A percentile compares a stretch with the other conserved stretches of the same genome.
Conservation (phyloP, 2,797 vertebrate species). For the Mallotus villosus region DNA sequence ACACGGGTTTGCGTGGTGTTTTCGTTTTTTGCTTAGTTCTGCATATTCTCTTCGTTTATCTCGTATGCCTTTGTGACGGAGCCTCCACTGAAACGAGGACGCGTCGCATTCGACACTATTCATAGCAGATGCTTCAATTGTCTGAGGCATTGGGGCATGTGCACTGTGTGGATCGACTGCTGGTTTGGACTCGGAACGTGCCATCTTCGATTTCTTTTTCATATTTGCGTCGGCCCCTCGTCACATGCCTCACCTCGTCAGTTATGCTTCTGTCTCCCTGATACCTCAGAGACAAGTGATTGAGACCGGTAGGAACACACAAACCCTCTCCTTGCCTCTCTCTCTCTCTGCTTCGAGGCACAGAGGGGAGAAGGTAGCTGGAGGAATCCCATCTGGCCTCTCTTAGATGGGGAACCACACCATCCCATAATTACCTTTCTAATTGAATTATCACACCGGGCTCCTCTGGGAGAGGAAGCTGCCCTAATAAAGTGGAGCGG, state of each 20-base stretch:
- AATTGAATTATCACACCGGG: slow-evolving; percentile 72
- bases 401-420: slow-evolving; percentile 52
- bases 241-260: slow-evolving; percentile 26
- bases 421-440: slow-evolving; percentile 55
- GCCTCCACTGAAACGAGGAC: slow-evolving; percentile 23
- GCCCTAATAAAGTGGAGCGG: slow-evolving; percentile 54
- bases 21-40: background rate
- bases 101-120: slow-evolving; percentile 18
- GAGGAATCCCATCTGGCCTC: slow-evolving; percentile 48
- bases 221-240: slow-evolving; percentile 20
- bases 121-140: slow-evolving; percentile 25
- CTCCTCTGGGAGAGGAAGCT: slow-evolving; percentile 53
- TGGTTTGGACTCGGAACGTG: slow-evolving; percentile 38
- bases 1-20: background rate
- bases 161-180: slow-evolving; percentile 18
- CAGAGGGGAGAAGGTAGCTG: slow-evolving; percentile 11
- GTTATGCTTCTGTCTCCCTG: slow-evolving; percentile 24
- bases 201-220: slow-evolving; percentile 36
- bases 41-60: background rate
- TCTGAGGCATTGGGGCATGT: slow-evolving; percentile 36
- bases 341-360: slow-evolving; percentile 27
- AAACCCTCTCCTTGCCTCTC: background rate
- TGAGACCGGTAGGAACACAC: slow-evolving; percentile 26
- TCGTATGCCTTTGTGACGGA: slow-evolving; percentile 24
- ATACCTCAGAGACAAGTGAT: slow-evolving; percentile 33